Base-by-base conservation (phyloP, 30 jellyfish, hydroid and myxozoan genomes). In the Hydractinia symbiolongicarpus region DNA sequence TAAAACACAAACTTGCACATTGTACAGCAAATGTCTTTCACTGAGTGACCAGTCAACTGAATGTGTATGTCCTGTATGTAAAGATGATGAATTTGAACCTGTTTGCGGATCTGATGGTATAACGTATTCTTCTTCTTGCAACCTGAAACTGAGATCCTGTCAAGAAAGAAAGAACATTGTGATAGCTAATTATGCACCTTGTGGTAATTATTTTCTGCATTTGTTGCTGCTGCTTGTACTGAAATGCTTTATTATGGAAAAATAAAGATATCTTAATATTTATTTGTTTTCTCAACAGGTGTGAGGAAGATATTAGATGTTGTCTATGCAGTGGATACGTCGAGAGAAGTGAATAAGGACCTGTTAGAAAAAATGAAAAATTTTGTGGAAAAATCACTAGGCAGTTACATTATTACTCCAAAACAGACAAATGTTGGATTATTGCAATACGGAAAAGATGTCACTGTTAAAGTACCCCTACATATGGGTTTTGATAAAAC, bases 21-120 rank as follows among this genome's bases (percentile, higher is more conserved):
- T 70, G 82, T 56, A 78, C 71, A 66, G 90, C 9, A 72, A 69
- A 44, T 89, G 96, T 66, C 14, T 73, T 21, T 50, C 84, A 10
- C 72, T 72, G 54, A 51, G 79, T n/a, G 96, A 85, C 86, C 84
- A 51, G 17, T 73, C 88, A 14, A 50, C 90, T 15, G 91, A 79
- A 61, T 89, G 96, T 54, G 82, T 84, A 5, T 89, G 96, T 77
- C 95, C 96, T 20, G 53, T 64, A 6, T 89, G 96, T 64, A 50
- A 69, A 4, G 83, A 20, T 66, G 67, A 83, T 16, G 56, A 7
- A 3, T 53, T 77, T 77, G 85, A 77, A 62, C 86, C 86, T 5
- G 90, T 88, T 5, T 88, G 96, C 53, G 96, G 96, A 17, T 21
- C 61, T 54, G 89, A 88, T 58, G 86, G 86, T n/a, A 21, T 14